Evolutionary conservation across 2,113 vertebrate species (phyloP).

Genomic region (Thamnophis sirtalis): DNA sequence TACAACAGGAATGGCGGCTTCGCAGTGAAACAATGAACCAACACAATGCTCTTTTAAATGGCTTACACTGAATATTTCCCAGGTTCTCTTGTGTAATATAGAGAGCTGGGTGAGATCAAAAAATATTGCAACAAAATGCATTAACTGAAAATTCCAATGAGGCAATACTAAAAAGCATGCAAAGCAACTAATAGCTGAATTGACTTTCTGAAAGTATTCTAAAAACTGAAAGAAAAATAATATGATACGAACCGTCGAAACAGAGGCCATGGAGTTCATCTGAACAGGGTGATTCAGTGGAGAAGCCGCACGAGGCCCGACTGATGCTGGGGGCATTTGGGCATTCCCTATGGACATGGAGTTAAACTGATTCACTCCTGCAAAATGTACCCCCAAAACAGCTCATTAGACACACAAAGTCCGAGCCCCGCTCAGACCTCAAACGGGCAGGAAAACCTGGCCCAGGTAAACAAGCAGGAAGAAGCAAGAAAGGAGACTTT

Average conservation of each 20-base stretch:
- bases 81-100: no score
- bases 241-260: slow-evolving; percentile 78
- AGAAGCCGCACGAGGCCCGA: slow-evolving; percentile 86
- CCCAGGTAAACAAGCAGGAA: not conserved
- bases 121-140: not conserved
- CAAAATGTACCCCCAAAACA: slow-evolving; percentile 65
- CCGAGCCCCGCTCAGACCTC: not conserved
- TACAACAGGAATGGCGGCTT: not conserved
- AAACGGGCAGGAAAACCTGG: not conserved
- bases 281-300: slow-evolving; percentile 91
- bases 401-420: slow-evolving; percentile 59
- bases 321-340: slow-evolving; percentile 85
- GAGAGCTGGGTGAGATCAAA: not conserved
- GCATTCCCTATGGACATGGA: slow-evolving; percentile 90
- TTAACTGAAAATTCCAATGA: slow-evolving; percentile 2
- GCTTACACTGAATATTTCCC: not conserved
- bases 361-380: slow-evolving; percentile 89
- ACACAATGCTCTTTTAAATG: not conserved
- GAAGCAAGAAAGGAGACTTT: not conserved
- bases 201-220: not conserved
- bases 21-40: not conserved
- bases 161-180: not conserved
- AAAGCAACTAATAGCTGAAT: not conserved
- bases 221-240: not conserved
- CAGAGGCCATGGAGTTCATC: slow-evolving; percentile 87